phyloP scores from a whole-genome alignment of 1,140 invertebrate species.

The Eriocheir sinensis region DNA sequence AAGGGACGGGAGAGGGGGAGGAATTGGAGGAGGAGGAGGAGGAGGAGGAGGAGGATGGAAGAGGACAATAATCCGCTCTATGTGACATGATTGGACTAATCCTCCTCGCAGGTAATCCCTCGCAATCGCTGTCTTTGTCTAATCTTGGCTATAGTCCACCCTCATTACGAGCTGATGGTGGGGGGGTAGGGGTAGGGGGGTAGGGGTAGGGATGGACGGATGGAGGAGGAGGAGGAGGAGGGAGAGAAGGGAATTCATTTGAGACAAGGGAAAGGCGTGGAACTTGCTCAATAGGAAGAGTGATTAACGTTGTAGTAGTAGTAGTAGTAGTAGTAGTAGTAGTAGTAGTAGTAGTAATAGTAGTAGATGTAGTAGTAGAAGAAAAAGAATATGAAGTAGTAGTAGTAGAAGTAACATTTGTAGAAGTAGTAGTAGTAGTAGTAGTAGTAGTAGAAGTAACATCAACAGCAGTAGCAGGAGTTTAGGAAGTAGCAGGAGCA shows the following conservation, averaged over 20 bases:
- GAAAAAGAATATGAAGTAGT: no score
- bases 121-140: neutral
- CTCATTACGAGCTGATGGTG: neutral
- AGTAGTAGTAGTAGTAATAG: neutral
- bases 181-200: neutral
- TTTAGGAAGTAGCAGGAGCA: no score
- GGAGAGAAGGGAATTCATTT: no score
- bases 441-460: no score
- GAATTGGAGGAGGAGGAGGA: neutral
- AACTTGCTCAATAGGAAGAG: no score
- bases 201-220: neutral
- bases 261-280: no score
- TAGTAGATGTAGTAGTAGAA: neutral
- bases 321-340: neutral
- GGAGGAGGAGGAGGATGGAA: neutral
- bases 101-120: neutral
- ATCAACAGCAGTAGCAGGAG: no score
- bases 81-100: conserved; percentile 24
- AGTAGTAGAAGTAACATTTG: no score
- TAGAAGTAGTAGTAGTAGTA: no score
- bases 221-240: neutral
- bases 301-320: no score
- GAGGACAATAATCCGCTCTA: neutral
- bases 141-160: conserved; percentile 23
- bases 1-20: neutral